These are phyloP conservation scores for Epirrhoe alternata DNA, from an alignment of 2,888 invertebrate species.

Conservation along the genomic window DNA sequence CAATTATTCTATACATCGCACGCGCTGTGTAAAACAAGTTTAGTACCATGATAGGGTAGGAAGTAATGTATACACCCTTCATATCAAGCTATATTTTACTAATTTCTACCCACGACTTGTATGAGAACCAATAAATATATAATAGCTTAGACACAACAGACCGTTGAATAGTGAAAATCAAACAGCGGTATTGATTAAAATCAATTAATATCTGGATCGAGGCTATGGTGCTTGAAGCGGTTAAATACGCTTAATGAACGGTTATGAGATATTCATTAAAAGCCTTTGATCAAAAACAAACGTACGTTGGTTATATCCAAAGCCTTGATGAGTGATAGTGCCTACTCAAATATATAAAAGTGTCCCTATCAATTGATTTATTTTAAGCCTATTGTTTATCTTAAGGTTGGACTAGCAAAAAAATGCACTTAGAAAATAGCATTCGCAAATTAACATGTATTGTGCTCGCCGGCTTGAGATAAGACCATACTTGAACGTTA, in stretches of 20 bases:
- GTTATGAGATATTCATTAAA: not conserved
- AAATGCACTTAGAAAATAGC: too few relatives aligned
- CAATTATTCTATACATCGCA: not conserved
- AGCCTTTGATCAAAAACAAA: not conserved
- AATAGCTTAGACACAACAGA: not conserved
- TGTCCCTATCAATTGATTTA: too few relatives aligned
- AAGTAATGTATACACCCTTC: not conserved
- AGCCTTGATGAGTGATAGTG: too few relatives aligned
- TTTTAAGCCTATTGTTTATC: too few relatives aligned
- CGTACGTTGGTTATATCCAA: not conserved
- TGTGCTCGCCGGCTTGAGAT: too few relatives aligned
- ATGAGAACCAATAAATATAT: not conserved
- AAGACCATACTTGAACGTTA: too few relatives aligned
- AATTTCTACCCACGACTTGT: not conserved
- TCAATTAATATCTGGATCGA: constrained; percentile 4
- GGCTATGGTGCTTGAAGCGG: constrained; percentile 9
- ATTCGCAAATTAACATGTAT: too few relatives aligned
- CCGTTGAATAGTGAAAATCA: constrained; percentile 4
- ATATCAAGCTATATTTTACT: not conserved
- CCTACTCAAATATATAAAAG: too few relatives aligned
- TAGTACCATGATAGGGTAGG: not conserved
- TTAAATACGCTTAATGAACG: not conserved
- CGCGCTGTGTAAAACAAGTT: not conserved
- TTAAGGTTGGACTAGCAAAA: too few relatives aligned
- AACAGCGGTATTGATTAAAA: constrained; percentile 9